These are phyloP conservation scores for Podarcis cretensis DNA, from an alignment of 2,113 vertebrate genomes.

Conservation along the genomic window DNA sequence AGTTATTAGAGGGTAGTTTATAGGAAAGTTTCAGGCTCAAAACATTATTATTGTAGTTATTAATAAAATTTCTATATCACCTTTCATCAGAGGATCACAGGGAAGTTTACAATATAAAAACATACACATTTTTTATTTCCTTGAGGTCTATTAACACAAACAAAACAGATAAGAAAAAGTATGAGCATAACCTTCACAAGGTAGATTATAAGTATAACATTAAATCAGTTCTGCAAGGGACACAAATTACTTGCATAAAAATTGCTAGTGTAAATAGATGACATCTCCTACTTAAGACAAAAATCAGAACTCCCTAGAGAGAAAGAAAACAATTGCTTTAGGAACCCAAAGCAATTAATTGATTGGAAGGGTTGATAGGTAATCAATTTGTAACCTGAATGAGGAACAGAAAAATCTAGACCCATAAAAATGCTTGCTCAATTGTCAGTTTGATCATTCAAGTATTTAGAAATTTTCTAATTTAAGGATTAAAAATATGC, in stretches of 20 bases:
- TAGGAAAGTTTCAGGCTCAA: not conserved
- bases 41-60: not conserved
- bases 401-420: conserved; percentile 17
- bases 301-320: conserved; percentile 9
- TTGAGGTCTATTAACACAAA: not conserved
- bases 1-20: not conserved
- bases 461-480: conserved; percentile 19
- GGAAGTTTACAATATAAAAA: too few relatives aligned
- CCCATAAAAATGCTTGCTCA: not conserved
- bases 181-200: not conserved
- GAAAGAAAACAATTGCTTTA: conserved; percentile 36
- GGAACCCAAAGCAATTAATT: conserved; percentile 25
- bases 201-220: not conserved
- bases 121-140: not conserved
- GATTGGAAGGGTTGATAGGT: conserved; percentile 24
- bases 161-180: not conserved
- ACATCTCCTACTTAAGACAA: not conserved
- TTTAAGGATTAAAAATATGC: conserved; percentile 15
- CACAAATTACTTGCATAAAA: conserved; percentile 2
- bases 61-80: too few relatives aligned
- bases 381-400: conserved; percentile 26
- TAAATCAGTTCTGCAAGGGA: not conserved
- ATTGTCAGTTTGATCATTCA: conserved; percentile 11
- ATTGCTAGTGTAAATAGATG: not conserved
- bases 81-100: too few relatives aligned